Conservation (phyloP, 2,888 invertebrate genomes). For the Daptonema setosum region DNA sequence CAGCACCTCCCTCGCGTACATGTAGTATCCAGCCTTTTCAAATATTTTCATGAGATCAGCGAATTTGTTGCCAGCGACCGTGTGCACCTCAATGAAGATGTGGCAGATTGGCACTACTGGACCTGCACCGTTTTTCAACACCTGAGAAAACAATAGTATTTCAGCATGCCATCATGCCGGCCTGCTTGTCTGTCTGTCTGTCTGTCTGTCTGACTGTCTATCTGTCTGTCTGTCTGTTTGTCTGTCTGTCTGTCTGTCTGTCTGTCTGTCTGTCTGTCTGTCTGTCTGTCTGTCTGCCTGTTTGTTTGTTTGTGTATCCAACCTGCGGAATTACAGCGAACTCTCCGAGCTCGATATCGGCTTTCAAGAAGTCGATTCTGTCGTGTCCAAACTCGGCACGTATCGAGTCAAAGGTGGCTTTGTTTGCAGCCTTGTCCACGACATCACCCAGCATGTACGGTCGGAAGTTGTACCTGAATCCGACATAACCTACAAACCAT, state of each 20-base stretch:
- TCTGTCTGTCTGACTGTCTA: too few species aligned
- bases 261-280: too few species aligned
- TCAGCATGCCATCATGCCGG: too few species aligned
- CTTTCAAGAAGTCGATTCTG: background rate
- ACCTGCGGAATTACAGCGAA: background rate
- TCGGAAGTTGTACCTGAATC: background rate
- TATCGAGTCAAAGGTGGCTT: background rate
- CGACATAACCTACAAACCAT: too few species aligned
- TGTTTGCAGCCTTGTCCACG: background rate
- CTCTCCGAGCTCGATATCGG: background rate
- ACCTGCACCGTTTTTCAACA: background rate
- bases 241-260: too few species aligned
- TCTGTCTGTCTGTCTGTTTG: too few species aligned
- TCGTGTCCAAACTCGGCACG: background rate
- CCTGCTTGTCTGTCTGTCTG: too few species aligned
- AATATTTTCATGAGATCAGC: background rate
- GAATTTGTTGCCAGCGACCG: background rate
- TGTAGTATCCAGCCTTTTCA: background rate
- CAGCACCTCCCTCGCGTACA: background rate
- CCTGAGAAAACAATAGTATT: too few species aligned
- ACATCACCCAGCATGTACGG: background rate
- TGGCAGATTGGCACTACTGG: background rate
- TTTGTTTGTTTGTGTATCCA: too few species aligned
- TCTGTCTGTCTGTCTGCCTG: too few species aligned
- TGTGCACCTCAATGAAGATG: background rate